A percentile compares a stretch with the other conserved stretches of the same genome.
phyloP scores from a whole-genome alignment of 1,140 invertebrate genomes.

The Drosophila ananassae region DNA sequence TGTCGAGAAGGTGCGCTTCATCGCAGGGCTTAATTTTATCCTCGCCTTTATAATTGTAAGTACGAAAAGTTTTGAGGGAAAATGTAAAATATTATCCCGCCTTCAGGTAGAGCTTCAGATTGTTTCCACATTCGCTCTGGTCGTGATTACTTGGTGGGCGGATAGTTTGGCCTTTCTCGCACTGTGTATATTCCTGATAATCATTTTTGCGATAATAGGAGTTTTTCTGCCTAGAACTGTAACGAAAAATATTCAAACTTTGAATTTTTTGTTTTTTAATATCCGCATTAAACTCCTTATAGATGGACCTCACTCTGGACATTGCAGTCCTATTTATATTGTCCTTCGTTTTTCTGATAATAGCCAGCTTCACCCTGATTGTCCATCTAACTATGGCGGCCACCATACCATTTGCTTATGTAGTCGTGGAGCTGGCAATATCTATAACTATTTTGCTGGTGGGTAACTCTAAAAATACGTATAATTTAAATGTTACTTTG shows the following conservation, averaged over 20 bases:
- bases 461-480: conserved; percentile 6
- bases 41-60: conserved; percentile 47
- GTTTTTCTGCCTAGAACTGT: conserved; percentile 29
- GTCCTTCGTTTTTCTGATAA: conserved; percentile 54
- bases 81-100: background rate
- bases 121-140: conserved; percentile 26
- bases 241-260: background rate
- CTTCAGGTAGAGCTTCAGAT: conserved; percentile 54
- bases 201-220: conserved; percentile 23
- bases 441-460: conserved; percentile 42
- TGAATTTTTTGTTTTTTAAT: background rate
- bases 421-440: conserved; percentile 19
- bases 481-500: background rate
- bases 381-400: background rate
- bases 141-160: conserved; percentile 5
- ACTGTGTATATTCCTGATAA: conserved; percentile 2
- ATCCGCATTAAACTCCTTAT: background rate
- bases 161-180: conserved; percentile 32
- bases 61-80: background rate
- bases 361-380: conserved; percentile 36
- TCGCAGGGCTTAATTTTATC: conserved; percentile 15
- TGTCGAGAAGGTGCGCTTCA: conserved; percentile 43
- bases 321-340: conserved; percentile 63
- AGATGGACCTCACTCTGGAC: conserved; percentile 65
- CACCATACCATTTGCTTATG: background rate